Conservation (phyloP, 2,113 vertebrate species). For the Dromas ardeola region DNA sequence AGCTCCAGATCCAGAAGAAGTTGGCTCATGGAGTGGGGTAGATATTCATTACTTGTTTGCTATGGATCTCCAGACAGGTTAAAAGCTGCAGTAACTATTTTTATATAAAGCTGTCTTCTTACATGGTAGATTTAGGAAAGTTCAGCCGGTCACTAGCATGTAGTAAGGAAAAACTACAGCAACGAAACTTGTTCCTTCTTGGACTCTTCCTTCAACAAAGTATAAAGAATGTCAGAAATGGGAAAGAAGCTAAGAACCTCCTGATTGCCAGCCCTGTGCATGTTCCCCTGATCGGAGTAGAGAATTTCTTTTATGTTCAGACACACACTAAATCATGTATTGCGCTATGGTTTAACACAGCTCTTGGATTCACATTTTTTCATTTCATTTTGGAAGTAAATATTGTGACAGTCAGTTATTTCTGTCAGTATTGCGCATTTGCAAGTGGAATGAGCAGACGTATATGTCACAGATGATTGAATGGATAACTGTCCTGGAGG, state of each 20-base stretch:
- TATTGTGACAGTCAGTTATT: conserved; percentile 12
- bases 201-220: neutral
- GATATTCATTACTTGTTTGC: neutral
- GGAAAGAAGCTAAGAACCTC: neutral
- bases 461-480: neutral
- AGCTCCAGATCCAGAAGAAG: neutral
- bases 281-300: neutral
- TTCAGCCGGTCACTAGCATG: neutral
- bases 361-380: neutral
- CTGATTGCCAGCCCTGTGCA: neutral
- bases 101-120: neutral
- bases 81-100: neutral
- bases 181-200: neutral
- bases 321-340: neutral
- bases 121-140: neutral
- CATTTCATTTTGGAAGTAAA: neutral
- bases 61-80: neutral
- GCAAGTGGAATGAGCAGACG: neutral
- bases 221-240: neutral
- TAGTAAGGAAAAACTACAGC: neutral
- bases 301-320: neutral
- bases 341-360: neutral
- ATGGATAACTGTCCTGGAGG: neutral
- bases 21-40: neutral
- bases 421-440: neutral